Base-by-base conservation (phyloP, 2,113 vertebrate genomes). In the Cairina moschata region DNA sequence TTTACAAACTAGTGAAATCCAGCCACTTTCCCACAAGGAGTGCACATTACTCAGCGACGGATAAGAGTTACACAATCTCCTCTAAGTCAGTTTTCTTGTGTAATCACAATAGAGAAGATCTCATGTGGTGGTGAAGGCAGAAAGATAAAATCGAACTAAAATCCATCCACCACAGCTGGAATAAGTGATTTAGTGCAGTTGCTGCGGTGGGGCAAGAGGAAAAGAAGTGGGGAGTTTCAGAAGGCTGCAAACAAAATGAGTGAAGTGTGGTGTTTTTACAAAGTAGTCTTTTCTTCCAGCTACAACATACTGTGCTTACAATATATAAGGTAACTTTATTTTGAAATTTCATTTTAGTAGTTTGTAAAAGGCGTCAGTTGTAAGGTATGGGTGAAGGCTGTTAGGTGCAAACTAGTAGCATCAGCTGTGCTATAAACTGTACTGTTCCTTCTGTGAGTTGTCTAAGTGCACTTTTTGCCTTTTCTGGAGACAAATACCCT, bases 221-320 rank as follows among this genome's bases (percentile, higher is more conserved):
- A 2, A 3, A 67, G 54, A 29, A 34, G 0, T 1, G 4, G 2
- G 26, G 17, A 32, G 9, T 52, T 86, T 71, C 32, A 40, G 60
- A 79, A 79, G 38, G 11, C 26, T 82, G 36, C 26, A 74, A 59
- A 0, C 9, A 63, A 42, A 25, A 26, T n/a, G 22, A 77, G 11
- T 28, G 17, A 85, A 76, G 17, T 28, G 8, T 63, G 21, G 36
- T 38, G 36, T 38, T 38, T 38, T 38, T 9, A 38, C 36, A 38
- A 38, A 38, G 36, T 38, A 38, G 36, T 38, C 9, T 38, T 38
- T 38, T 38, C 36, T 38, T 38, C 36, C 36, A 38, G 9, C 8
- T 38, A 38, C 36, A 38, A 38, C 36, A 38, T 38, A 38, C 36
- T 38, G 36, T 38, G 36, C 36, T 38, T 38, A 38, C 36, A 38